Conservation (phyloP, 2,797 vertebrate genomes). For the Pristis pectinata region DNA sequence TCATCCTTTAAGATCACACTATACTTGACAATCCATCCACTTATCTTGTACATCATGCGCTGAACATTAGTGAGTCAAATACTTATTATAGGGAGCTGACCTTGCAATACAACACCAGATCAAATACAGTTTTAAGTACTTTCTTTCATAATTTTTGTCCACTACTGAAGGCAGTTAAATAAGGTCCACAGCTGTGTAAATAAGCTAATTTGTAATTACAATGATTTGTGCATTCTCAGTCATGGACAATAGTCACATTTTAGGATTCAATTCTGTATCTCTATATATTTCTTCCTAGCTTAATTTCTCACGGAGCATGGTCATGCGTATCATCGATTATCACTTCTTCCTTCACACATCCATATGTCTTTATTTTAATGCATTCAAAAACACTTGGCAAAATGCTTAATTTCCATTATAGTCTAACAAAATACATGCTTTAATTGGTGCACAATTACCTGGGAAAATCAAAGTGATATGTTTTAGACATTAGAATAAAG, state of each 20-base stretch:
- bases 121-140: neutral
- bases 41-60: neutral
- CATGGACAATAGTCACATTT: neutral
- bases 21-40: neutral
- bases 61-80: neutral
- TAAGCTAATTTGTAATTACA: neutral
- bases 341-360: neutral
- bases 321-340: neutral
- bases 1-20: no score
- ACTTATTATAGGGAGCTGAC: neutral
- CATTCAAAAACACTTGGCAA: neutral
- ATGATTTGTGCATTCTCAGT: neutral
- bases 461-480: neutral
- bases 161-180: neutral
- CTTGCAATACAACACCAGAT: neutral
- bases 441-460: neutral
- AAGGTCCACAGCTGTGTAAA: neutral
- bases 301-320: neutral
- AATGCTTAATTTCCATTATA: neutral
- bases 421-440: neutral
- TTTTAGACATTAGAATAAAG: neutral
- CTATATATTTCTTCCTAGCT: neutral
- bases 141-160: neutral
- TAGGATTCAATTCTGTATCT: neutral
- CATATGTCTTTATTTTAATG: neutral